Conservation (phyloP, 2,113 vertebrate species). For the Mus spicilegus region DNA sequence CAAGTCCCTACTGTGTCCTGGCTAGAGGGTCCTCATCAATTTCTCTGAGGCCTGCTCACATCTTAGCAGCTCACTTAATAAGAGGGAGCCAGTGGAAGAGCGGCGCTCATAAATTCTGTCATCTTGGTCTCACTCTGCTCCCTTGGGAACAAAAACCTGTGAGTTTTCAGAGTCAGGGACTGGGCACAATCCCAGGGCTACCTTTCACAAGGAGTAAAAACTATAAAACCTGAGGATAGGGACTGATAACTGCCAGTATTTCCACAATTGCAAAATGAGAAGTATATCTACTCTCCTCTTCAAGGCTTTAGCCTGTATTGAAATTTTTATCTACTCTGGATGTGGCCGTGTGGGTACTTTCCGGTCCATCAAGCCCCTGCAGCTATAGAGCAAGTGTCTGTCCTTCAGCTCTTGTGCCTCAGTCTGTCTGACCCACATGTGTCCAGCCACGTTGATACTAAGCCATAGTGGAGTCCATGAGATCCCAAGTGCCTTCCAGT, state of each 20-base stretch:
- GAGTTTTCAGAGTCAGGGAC: not conserved
- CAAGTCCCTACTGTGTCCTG: not conserved
- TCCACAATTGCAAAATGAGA: too few species aligned
- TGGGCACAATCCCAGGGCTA: accelerated
- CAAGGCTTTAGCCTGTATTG: not conserved
- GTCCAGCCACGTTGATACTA: not conserved
- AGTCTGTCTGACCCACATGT: not conserved
- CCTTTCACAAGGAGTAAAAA: too few species aligned
- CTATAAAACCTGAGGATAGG: accelerated
- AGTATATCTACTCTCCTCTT: too few species aligned
- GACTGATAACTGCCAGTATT: accelerated
- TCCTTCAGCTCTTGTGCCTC: not conserved
- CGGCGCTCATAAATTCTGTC: accelerated
- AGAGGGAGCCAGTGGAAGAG: not conserved
- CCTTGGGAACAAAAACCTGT: not conserved
- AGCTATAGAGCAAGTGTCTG: not conserved
- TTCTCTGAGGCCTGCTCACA: not conserved
- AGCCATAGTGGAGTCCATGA: too few species aligned
- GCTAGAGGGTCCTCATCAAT: not conserved
- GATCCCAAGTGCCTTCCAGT: accelerated
- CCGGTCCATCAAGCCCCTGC: not conserved
- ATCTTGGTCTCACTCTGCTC: not conserved
- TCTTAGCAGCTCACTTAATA: not conserved
- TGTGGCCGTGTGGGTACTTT: not conserved
- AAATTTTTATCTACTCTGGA: not conserved